Percentiles rank a stretch among this genome's conserved stretches.
Evolutionary conservation across 2,797 vertebrate species (phyloP).

Genomic region (Pipistrellus pipistrellus): DNA sequence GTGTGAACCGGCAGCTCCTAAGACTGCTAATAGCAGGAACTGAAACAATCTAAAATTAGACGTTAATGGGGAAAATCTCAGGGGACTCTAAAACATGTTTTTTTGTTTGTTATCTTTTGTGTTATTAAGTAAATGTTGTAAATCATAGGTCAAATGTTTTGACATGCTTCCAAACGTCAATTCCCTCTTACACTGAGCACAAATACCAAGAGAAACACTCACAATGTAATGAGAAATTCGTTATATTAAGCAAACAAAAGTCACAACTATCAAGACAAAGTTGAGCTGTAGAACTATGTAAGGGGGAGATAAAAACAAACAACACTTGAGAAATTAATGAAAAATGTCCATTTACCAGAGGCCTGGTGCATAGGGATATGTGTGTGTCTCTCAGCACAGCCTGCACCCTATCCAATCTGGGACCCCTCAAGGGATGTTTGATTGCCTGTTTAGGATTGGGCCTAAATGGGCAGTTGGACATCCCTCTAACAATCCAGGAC

Average conservation of each 20-base stretch:
- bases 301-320: neutral
- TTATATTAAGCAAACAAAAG: conserved; percentile 16
- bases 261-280: neutral
- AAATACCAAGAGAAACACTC: conserved; percentile 11
- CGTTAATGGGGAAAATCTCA: conserved; percentile 77
- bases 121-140: conserved; percentile 73
- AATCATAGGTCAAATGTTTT: conserved; percentile 75
- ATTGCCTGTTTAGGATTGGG: too few relatives aligned
- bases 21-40: conserved; percentile 63
- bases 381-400: too few relatives aligned
- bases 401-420: too few relatives aligned
- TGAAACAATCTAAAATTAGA: conserved; percentile 72
- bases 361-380: too few relatives aligned
- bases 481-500: too few relatives aligned
- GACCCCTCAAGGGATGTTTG: too few relatives aligned
- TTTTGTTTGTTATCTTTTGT: conserved; percentile 80
- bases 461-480: too few relatives aligned
- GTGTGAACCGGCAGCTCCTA: conserved; percentile 55
- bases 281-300: neutral
- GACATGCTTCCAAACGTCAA: conserved; percentile 74
- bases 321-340: neutral
- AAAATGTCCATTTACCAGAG: neutral
- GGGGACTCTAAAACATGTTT: conserved; percentile 70
- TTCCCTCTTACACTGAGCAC: conserved; percentile 52
- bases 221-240: neutral